phyloP scores from a whole-genome alignment of 37 sponge, comb jelly and placozoan genomes.

The Amphimedon queenslandica region DNA sequence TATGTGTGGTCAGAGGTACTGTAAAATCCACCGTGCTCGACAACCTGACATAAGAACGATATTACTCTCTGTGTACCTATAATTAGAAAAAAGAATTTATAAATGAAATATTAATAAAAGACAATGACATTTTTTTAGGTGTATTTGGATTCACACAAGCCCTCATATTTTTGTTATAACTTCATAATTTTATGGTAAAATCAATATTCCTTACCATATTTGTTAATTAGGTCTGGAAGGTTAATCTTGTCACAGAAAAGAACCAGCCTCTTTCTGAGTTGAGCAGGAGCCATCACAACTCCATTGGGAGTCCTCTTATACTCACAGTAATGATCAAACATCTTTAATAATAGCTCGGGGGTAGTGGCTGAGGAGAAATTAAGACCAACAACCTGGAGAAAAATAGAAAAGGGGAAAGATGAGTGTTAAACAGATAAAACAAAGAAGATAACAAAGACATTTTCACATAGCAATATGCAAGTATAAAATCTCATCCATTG shows the following conservation, averaged over 20 bases:
- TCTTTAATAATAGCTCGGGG: constrained; percentile 95
- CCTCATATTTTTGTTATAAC: too few species aligned
- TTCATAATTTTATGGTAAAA: too few species aligned
- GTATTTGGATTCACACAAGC: too few species aligned
- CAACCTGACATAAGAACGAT: constrained; percentile 94
- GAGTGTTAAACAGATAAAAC: too few species aligned
- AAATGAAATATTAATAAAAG: not conserved
- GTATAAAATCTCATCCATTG: too few species aligned
- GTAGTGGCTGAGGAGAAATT: constrained; percentile 98
- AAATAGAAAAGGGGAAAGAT: not conserved
- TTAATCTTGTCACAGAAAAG: constrained; percentile 99
- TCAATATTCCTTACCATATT: constrained; percentile 61
- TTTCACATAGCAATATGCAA: too few species aligned
- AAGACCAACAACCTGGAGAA: constrained; percentile 82
- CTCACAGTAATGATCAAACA: constrained; percentile 99
- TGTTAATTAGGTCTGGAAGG: constrained; percentile 87
- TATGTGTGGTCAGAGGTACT: constrained; percentile 88
- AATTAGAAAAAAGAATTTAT: not conserved
- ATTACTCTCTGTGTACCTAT: constrained; percentile 94
- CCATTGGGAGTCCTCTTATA: constrained; percentile 95
- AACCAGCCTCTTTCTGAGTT: constrained; percentile 98
- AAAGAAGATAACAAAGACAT: too few species aligned
- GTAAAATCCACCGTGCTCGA: constrained; percentile 96
- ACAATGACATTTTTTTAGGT: too few species aligned
- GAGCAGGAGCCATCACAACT: constrained; percentile 91